Evolutionary conservation across 2,888 invertebrate genomes (phyloP).

Genomic region (Brachylomia viminalis): DNA sequence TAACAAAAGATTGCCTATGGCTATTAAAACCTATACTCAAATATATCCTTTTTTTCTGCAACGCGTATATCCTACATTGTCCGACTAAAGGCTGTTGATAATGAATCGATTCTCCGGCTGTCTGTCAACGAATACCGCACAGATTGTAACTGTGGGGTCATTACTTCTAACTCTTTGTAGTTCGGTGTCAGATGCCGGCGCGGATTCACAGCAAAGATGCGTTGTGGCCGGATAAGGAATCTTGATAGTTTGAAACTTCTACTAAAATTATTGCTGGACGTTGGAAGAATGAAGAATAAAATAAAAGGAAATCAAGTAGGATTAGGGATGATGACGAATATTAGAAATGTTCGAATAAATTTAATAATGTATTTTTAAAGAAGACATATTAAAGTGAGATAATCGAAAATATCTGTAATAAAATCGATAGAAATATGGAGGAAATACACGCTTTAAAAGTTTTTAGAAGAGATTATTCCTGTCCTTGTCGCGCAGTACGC

Average conservation of each 20-base stretch:
- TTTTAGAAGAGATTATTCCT: too few relatives aligned
- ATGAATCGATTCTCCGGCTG: constrained; percentile 54
- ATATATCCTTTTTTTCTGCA: not conserved
- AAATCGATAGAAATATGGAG: too few relatives aligned
- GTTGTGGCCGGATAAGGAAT: constrained; percentile 23
- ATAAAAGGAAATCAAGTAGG: not conserved
- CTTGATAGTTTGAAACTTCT: not conserved
- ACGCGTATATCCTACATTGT: not conserved
- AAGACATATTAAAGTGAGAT: too few relatives aligned
- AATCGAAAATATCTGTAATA: too few relatives aligned
- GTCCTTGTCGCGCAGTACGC: too few relatives aligned
- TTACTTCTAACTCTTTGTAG: constrained; percentile 62
- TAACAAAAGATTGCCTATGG: not conserved
- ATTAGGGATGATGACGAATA: too few relatives aligned
- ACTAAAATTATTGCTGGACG: not conserved
- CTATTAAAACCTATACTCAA: not conserved
- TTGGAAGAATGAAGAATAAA: not conserved
- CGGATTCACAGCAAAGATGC: constrained; percentile 39
- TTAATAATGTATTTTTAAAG: too few relatives aligned
- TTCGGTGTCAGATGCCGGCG: constrained; percentile 38
- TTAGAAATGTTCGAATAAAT: too few relatives aligned
- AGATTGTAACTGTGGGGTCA: constrained; percentile 45
- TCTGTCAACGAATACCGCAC: constrained; percentile 49
- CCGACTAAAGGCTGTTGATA: constrained; percentile 17
- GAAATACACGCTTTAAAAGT: too few relatives aligned